Conservation (phyloP, 1,140 invertebrate species). For the Holcopasites calliopsidis region DNA sequence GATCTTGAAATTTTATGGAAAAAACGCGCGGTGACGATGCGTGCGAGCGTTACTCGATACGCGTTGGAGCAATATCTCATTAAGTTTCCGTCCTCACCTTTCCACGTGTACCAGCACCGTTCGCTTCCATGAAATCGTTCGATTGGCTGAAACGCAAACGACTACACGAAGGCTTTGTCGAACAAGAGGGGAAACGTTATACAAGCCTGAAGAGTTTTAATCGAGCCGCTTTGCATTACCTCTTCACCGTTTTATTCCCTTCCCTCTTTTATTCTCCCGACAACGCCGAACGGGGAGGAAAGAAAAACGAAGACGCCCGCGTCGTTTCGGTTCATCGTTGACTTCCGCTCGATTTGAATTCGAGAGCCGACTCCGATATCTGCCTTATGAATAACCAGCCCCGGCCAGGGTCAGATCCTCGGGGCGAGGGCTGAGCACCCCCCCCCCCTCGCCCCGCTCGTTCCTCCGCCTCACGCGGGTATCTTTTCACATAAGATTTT, state of each 20-base stretch:
- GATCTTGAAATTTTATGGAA: too few relatives aligned
- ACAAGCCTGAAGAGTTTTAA: constrained; percentile 48
- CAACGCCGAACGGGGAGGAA: background rate
- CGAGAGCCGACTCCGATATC: constrained; percentile 52
- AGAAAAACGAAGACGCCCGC: constrained; percentile 27
- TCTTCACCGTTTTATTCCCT: background rate
- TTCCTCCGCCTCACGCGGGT: too few relatives aligned
- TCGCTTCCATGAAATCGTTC: background rate
- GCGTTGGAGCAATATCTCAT: background rate
- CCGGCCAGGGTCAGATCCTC: constrained; percentile 29
- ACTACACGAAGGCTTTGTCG: background rate
- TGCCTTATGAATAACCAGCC: constrained; percentile 57
- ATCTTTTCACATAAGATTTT: constrained; percentile 49
- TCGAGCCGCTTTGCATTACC: constrained; percentile 29
- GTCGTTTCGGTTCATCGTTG: constrained; percentile 50
- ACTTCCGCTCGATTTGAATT: constrained; percentile 63
- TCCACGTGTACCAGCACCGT: background rate
- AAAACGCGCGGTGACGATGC: too few relatives aligned
- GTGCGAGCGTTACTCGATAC: background rate
- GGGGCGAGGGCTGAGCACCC: constrained; percentile 33
- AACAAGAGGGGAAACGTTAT: constrained; percentile 25
- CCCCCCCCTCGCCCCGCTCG: background rate
- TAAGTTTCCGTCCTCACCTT: background rate
- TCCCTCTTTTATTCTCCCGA: background rate
- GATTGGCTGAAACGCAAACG: background rate